phyloP scores from a whole-genome alignment of 2,113 vertebrate genomes.

The Clarias batrachus region DNA sequence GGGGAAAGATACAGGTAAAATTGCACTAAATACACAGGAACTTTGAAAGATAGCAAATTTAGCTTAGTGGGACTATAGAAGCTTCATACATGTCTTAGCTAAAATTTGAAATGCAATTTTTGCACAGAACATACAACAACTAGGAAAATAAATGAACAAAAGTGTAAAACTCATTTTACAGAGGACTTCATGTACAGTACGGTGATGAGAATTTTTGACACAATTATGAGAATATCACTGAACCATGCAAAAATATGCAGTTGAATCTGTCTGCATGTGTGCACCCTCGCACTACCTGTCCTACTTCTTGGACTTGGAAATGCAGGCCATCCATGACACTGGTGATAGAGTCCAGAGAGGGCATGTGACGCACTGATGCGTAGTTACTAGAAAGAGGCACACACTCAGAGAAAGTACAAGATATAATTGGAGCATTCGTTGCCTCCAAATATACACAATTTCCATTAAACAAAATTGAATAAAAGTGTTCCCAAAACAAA shows the following conservation, averaged over 20 bases:
- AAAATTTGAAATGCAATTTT: no score
- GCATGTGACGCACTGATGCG: conserved; percentile 74
- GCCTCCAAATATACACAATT: background rate
- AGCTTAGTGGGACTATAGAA: no score
- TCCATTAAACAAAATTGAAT: background rate
- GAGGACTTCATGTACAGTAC: no score
- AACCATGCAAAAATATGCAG: background rate
- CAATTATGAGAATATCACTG: background rate
- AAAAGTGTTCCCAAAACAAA: background rate
- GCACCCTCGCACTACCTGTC: conserved; percentile 63
- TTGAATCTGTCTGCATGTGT: background rate
- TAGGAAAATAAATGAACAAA: background rate
- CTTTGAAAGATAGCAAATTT: no score
- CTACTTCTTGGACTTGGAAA: conserved; percentile 57
- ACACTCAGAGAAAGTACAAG: background rate
- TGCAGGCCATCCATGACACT: conserved; percentile 74
- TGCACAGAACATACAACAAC: background rate
- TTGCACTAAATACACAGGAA: no score
- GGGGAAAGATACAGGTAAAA: no score
- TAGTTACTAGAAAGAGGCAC: conserved; percentile 63
- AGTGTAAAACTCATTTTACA: no score
- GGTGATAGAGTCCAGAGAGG: conserved; percentile 79
- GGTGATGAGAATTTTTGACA: background rate
- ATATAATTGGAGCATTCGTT: background rate
- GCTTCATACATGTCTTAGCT: no score